Evolutionary conservation across 1,140 invertebrate genomes (phyloP).

Genomic region (Maconellicoccus hirsutus): DNA sequence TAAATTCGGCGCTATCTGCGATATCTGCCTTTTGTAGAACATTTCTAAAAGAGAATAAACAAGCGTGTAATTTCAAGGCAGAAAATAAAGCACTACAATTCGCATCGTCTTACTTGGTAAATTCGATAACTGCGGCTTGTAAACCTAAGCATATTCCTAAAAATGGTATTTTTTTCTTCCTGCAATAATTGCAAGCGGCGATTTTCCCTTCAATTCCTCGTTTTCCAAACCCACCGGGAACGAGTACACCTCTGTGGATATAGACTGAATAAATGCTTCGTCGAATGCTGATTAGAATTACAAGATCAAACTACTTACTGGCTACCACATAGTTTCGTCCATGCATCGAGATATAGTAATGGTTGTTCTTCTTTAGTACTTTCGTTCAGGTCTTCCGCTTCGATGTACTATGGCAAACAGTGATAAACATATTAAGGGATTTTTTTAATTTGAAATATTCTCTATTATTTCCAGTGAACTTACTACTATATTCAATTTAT

Average conservation of each 20-base stretch:
- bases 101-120: slow-evolving; percentile 45
- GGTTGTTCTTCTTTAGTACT: slow-evolving; percentile 41
- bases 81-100: background rate
- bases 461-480: slow-evolving; percentile 28
- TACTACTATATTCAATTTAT: slow-evolving; percentile 69
- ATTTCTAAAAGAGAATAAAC: slow-evolving; percentile 45
- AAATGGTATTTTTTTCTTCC: slow-evolving; percentile 79
- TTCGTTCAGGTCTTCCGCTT: slow-evolving; percentile 77
- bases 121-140: slow-evolving; percentile 95
- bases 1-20: slow-evolving; percentile 83
- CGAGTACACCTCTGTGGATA: slow-evolving; percentile 71
- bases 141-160: slow-evolving; percentile 94
- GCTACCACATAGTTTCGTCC: slow-evolving; percentile 78
- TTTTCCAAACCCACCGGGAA: slow-evolving; percentile 94
- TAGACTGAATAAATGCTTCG: too few species aligned
- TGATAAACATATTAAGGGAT: slow-evolving; percentile 22
- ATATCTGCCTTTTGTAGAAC: slow-evolving; percentile 54
- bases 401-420: slow-evolving; percentile 55
- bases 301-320: slow-evolving; percentile 49
- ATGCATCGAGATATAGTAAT: slow-evolving; percentile 82
- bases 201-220: slow-evolving; percentile 96
- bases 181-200: slow-evolving; percentile 81
- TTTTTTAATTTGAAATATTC: slow-evolving; percentile 17
- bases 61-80: background rate
- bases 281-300: background rate